phyloP scores from a whole-genome alignment of 92 coral and sea anemone species.

The Blastomussa wellsi region DNA sequence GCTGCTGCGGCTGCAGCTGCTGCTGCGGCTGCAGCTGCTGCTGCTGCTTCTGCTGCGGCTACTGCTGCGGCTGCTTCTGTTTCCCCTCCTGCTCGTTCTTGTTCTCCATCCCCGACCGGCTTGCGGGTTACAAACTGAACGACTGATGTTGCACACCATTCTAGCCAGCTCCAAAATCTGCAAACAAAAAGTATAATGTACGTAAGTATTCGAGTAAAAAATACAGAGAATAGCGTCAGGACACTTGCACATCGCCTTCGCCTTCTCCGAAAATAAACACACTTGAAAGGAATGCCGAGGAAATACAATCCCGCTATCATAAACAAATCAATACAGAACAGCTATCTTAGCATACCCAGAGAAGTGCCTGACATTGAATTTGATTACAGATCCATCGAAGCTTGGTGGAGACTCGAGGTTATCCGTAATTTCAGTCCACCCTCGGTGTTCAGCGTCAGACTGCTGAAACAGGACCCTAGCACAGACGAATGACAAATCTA shows the following conservation, averaged over 20 bases:
- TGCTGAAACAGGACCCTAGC: slow-evolving; percentile 27
- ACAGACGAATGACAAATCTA: slow-evolving; percentile 11
- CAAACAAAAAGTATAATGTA: neutral
- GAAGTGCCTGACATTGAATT: slow-evolving; percentile 32
- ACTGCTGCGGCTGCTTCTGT: no score
- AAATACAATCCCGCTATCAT: neutral
- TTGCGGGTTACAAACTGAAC: neutral
- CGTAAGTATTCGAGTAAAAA: no score
- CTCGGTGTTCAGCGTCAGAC: neutral
- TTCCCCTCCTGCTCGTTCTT: neutral
- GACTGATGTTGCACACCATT: slow-evolving; percentile 9
- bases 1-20: no score
- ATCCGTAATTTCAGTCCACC: slow-evolving; percentile 31
- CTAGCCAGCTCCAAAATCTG: slow-evolving; percentile 34
- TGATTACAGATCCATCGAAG: slow-evolving; percentile 12
- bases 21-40: no score
- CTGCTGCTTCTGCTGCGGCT: no score
- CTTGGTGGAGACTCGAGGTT: neutral
- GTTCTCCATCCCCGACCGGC: neutral
- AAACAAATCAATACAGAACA: neutral
- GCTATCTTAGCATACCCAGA: slow-evolving; percentile 18
- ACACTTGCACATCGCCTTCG: no score
- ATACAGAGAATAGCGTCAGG: no score
- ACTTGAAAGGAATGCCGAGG: no score
- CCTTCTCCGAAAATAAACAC: neutral